Percentiles rank a stretch among this genome's conserved stretches.
Evolutionary conservation across 2,888 invertebrate genomes (phyloP).

Genomic region (Euclidia mi): DNA sequence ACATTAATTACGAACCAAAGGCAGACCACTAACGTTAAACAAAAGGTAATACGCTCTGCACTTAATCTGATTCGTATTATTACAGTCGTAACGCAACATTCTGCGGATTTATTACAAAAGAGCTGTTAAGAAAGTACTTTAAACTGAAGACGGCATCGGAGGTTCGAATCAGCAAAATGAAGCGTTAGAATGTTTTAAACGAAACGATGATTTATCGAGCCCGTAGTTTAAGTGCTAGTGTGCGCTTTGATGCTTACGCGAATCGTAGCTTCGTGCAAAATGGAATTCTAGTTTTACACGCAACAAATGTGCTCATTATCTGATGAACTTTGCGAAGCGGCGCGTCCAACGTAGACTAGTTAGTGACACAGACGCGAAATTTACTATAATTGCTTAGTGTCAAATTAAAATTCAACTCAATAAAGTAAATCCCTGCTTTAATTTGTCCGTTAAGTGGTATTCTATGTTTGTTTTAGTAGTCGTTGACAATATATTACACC

Average conservation of each 20-base stretch:
- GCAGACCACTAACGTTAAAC: slow-evolving; percentile 70
- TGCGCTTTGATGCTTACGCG: slow-evolving; percentile 83
- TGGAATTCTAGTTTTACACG: slow-evolving; percentile 89
- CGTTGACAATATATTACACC: slow-evolving; percentile 8
- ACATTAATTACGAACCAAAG: slow-evolving; percentile 77
- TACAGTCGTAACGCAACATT: slow-evolving; percentile 82
- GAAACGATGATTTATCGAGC: slow-evolving; percentile 77
- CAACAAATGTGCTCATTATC: slow-evolving; percentile 89
- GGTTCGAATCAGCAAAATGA: slow-evolving; percentile 80
- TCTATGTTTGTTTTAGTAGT: slow-evolving; percentile 13
- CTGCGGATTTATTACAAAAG: slow-evolving; percentile 85
- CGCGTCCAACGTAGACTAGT: slow-evolving; percentile 62
- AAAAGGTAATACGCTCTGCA: slow-evolving; percentile 77
- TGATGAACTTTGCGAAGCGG: slow-evolving; percentile 84
- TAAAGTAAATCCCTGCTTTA: slow-evolving; percentile 5
- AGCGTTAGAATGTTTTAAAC: slow-evolving; percentile 75
- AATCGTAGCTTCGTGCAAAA: slow-evolving; percentile 83
- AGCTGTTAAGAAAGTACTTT: slow-evolving; percentile 80
- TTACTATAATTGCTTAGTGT: slow-evolving; percentile 23
- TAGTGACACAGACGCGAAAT: slow-evolving; percentile 39
- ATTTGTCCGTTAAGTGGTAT: slow-evolving; percentile 17
- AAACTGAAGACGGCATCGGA: slow-evolving; percentile 71
- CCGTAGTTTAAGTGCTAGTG: slow-evolving; percentile 67
- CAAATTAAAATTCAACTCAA: slow-evolving; percentile 32
- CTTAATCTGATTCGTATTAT: slow-evolving; percentile 86